Conservation (phyloP, 2,797 vertebrate species). For the Brotula barbata region DNA sequence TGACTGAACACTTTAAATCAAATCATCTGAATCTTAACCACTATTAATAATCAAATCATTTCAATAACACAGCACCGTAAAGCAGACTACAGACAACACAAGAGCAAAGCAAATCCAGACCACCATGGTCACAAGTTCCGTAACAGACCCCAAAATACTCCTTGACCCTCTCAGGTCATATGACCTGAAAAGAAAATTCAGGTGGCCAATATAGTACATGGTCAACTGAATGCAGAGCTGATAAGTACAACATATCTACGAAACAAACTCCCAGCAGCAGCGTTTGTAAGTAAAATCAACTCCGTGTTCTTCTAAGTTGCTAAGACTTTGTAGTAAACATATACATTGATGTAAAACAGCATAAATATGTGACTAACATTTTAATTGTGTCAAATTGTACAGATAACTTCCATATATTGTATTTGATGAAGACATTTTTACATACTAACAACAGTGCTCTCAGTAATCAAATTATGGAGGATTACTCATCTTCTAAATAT, state of each 20-base stretch:
- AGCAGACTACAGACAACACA: too few relatives aligned
- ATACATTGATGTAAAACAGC: too few relatives aligned
- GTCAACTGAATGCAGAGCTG: conserved; percentile 11
- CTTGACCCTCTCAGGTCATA: conserved; percentile 31
- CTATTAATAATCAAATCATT: conserved; percentile 28
- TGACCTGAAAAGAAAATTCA: conserved; percentile 47
- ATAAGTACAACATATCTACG: neutral
- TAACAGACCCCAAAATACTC: conserved; percentile 61
- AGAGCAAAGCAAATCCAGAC: conserved; percentile 32
- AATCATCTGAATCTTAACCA: too few relatives aligned
- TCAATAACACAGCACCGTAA: neutral
- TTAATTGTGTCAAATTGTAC: neutral
- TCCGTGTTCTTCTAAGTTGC: too few relatives aligned
- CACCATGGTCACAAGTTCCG: conserved; percentile 34
- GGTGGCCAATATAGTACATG: conserved; percentile 10
- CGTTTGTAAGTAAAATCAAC: neutral
- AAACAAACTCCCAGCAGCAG: conserved; percentile 15
- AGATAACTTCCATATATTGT: neutral
- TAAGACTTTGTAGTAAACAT: neutral
- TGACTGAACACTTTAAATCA: too few relatives aligned
- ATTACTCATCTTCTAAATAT: neutral
- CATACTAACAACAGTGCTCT: too few relatives aligned
- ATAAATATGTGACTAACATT: neutral
- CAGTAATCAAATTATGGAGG: too few relatives aligned
- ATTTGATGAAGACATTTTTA: neutral